Evolutionary conservation across 35 echinoderm and acorn worm genomes (phyloP), one percentile per base, ranked within the genome.

Genomic region (Heliocidaris tuberculata): DNA sequence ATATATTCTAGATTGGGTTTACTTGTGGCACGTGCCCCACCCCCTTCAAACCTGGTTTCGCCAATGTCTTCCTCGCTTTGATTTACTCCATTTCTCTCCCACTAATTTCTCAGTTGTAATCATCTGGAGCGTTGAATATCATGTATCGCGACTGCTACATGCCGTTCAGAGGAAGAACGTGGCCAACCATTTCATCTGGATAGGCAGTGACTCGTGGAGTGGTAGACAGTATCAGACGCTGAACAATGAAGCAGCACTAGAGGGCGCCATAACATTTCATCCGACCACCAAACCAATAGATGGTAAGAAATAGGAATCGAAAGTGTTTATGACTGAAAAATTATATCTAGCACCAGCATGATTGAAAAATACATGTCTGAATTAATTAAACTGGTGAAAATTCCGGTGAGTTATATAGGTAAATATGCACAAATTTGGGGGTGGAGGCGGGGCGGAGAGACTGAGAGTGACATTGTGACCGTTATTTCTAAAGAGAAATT

Each of bases 231-330:
- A 94, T 48, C 93, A 92, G 8, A 96, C 97, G 13, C 59, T 49
- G 7, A 59, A 95, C 94, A 96, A 98, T 32, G 95, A 97, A 87
- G 89, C 90, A 48, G 94, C 95, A 31, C 35, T 98, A 93, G 97
- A 98, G 97, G 97, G 97, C 90, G 97, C 97, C 95, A 98, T 98
- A 59, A 98, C 97, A 12, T 91, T 98, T 93, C 97, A 98, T 31
- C 97, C 97, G 13, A 94, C 96, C 65, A 94, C 97, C 13, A 94
- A 93, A 61, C 96, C 95, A 47, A 96, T 98, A n/a, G 87, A 85
- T 95, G 97, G 97, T 98, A 95, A 97, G 60, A 89, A 89, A 89
- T 32, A 24, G 47, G 32, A 32, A 13, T 24, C 31, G 21, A 86
- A 86, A 12, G 1, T 10, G 10, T 13, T 56, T 56, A 56, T 56